phyloP scores from a whole-genome alignment of 2,888 invertebrate genomes.

The Drosophila picticornis region DNA sequence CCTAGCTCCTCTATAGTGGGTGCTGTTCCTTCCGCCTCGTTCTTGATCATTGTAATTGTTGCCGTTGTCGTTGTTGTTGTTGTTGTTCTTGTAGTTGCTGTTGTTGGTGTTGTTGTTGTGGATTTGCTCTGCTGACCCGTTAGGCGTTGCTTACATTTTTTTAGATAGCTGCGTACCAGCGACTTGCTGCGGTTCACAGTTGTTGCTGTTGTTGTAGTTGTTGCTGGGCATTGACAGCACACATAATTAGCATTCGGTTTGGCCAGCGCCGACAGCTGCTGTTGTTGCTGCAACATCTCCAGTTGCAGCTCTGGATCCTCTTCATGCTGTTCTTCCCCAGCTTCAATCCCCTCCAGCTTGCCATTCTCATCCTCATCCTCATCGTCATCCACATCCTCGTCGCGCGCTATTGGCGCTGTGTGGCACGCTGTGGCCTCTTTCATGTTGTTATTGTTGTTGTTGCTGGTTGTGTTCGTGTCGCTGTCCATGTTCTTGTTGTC shows the following conservation, averaged over 20 bases:
- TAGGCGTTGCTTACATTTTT: constrained; percentile 85
- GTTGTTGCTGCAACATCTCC: constrained; percentile 42
- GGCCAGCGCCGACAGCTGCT: constrained; percentile 46
- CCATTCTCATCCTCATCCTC: constrained; percentile 31
- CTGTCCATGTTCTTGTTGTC: constrained; percentile 59
- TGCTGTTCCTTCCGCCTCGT: constrained; percentile 36
- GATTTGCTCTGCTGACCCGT: constrained; percentile 79
- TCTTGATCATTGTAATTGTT: constrained; percentile 51
- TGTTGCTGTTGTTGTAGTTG: constrained; percentile 27
- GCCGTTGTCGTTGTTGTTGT: constrained; percentile 38
- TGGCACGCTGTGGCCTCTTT: constrained; percentile 59
- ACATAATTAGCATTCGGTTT: constrained; percentile 74
- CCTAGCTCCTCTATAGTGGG: constrained; percentile 39
- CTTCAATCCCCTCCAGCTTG: constrained; percentile 37
- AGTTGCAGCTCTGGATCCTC: constrained; percentile 19
- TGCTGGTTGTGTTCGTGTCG: constrained; percentile 39
- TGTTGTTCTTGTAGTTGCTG: constrained; percentile 27
- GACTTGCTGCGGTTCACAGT: constrained; percentile 83
- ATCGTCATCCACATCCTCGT: constrained; percentile 66
- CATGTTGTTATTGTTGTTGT: constrained; percentile 40
- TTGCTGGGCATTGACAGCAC: constrained; percentile 72
- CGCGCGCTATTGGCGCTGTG: constrained; percentile 80
- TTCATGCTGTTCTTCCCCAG: constrained; percentile 39
- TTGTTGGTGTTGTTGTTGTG: constrained; percentile 45
- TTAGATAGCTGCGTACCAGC: constrained; percentile 85